phyloP scores from a whole-genome alignment of 1,140 invertebrate species.

The Bicyclus anynana region DNA sequence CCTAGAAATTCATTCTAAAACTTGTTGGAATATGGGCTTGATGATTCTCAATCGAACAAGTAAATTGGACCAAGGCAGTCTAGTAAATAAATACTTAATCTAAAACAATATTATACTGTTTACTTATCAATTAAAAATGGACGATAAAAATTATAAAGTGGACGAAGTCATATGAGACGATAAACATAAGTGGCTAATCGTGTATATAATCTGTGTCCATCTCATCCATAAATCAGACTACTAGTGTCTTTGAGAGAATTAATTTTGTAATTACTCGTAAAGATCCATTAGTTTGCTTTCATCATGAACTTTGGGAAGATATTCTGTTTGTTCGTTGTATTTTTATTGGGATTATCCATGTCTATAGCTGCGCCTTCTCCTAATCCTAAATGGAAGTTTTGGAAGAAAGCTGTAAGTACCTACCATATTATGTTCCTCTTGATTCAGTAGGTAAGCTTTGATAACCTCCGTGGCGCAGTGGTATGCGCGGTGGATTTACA shows the following conservation, averaged over 20 bases:
- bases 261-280: neutral
- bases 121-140: too few species aligned
- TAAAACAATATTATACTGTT: too few species aligned
- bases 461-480: too few species aligned
- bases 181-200: neutral
- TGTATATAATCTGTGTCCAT: neutral
- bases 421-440: too few species aligned
- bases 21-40: too few species aligned
- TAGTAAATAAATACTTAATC: too few species aligned
- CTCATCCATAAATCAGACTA: neutral
- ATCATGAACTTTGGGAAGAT: constrained; percentile 23
- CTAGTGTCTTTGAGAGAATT: neutral
- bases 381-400: constrained; percentile 22
- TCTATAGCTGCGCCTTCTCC: constrained; percentile 13
- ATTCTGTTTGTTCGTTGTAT: constrained; percentile 3
- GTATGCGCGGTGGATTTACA: too few species aligned
- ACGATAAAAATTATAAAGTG: too few species aligned
- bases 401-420: constrained; percentile 21
- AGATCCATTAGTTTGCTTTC: neutral
- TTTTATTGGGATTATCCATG: constrained; percentile 8
- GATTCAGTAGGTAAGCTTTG: too few species aligned
- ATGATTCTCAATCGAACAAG: too few species aligned
- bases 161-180: neutral
- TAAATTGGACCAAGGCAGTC: too few species aligned
- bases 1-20: too few species aligned